Conservation (phyloP, 2,888 invertebrate genomes). For the Scrobipalpa costella region DNA sequence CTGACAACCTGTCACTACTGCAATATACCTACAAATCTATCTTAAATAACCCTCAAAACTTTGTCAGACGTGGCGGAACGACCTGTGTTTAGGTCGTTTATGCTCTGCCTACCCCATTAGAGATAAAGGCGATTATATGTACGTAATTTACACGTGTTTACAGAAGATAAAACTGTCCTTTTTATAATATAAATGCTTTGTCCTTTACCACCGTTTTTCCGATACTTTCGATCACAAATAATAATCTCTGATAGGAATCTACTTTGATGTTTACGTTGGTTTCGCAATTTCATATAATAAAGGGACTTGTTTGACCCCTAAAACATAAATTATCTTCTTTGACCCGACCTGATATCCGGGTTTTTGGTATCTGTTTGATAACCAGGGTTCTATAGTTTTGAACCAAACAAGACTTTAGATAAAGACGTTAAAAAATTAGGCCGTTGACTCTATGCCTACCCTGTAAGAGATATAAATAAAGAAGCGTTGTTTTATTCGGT, state of each 20-base stretch:
- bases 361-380: not conserved
- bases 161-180: not conserved
- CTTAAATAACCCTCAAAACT: no score
- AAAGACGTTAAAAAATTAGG: no score
- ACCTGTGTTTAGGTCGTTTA: no score
- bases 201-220: not conserved
- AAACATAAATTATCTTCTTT: slow-evolving; percentile 1
- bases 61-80: no score
- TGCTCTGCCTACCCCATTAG: no score
- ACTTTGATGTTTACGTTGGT: not conserved
- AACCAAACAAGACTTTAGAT: not conserved
- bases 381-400: not conserved
- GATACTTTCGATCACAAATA: not conserved
- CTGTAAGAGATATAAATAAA: no score
- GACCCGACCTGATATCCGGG: not conserved
- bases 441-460: no score
- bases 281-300: not conserved
- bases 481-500: no score
- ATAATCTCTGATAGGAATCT: not conserved
- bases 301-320: slow-evolving; percentile 2
- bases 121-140: no score
- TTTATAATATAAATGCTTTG: not conserved
- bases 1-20: no score
- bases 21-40: no score
- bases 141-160: not conserved